Evolutionary conservation across 92 coral and sea anemone genomes (phyloP), one percentile per base, ranked within the genome.

Genomic region (Epizoanthus scotinus): DNA sequence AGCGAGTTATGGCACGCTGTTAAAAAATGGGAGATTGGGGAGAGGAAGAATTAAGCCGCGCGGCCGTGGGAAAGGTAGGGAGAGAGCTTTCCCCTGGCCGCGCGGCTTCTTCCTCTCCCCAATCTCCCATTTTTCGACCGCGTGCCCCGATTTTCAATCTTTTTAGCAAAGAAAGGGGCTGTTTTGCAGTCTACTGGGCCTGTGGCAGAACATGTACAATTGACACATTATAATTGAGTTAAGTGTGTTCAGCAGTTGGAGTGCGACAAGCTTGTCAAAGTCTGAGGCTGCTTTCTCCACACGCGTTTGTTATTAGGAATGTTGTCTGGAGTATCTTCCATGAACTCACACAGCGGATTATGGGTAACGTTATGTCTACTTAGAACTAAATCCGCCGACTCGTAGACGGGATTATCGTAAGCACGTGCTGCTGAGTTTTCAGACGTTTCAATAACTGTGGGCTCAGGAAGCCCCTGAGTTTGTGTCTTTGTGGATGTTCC

Each of bases 391-490:
- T 90, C 93, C 1, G 80, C 93, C 2, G 93, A 70, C 73, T 87
- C 91, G 73, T 84, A 90, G 63, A 87, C 66, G 10, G 93, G 93
- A 29, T 90, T 90, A 21, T 90, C 93, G 18, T 82, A 89, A 5
- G 84, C 85, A 78, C 81, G 53, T 6, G 92, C 92, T 34, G 87
- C 92, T 4, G 75, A 56, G 50, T 38, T 55, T 55, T 69, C 79
- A 19, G 92, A 81, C 61, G 84, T 82, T 67, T 28, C 78, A 31
- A 89, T 86, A 40, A 86, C 82, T 8, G 92, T 89, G 7, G 85
- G 79, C 42, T 73, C 66, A 18, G 54, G 67, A 34, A 58, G 67
- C 15, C 79, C 52, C 79, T 57, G 79, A 31, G 24, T 10, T 29
- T 40, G 9, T 6, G 20, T 60, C 31, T 50, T 53, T 52, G 19